Base-by-base conservation (phyloP, 1,140 invertebrate species). In the Caenorhabditis remanei region DNA sequence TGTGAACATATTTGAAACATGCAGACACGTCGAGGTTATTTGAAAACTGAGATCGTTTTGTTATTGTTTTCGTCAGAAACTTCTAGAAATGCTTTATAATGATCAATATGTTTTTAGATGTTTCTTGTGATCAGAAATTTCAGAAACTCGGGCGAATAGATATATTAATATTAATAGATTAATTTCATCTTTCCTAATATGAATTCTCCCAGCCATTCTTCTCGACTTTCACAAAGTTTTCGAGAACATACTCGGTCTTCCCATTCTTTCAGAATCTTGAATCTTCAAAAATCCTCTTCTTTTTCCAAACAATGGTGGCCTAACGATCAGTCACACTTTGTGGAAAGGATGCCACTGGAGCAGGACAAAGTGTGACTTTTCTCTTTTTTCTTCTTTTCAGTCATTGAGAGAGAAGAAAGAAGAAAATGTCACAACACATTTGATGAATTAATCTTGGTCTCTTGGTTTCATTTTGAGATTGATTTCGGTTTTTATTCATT, bases 401-500 rank as follows among this genome's bases (percentile, higher is more conserved):
- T 63, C 24, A 32, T 9, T 32, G 32, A 63, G 41, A 19, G 40
- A 46, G 21, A 43, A 21, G 16, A 46, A 19, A 14, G 65, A 21
- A 65, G 24, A 48, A 75, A 46, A 41, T 79, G 71, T 50, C 71
- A 79, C 71, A 50, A 79, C 71, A 48, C 71, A 79, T 24, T 79
- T 79, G 71, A 79, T 79, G 71, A 50, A 79, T 79, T 79, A 79
- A 79, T 79, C 71, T 46, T 71, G 71, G 32, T 50, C 46, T 50
- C n/a, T 19, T 14, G 13, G 40, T 32, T 24, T 5, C 19, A 3
- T 11, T 50, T 24, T 50, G 21, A 9, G n/a, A 13, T 50, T 50
- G 50, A 6, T 79, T 48, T 50, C 24, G 2, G 19, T n/a, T 46
- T 21, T 16, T 46, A 32, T 46, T 71, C 63, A 32, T 32, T 32